phyloP scores from a whole-genome alignment of 2,888 invertebrate species.

The Mamestra brassicae region DNA sequence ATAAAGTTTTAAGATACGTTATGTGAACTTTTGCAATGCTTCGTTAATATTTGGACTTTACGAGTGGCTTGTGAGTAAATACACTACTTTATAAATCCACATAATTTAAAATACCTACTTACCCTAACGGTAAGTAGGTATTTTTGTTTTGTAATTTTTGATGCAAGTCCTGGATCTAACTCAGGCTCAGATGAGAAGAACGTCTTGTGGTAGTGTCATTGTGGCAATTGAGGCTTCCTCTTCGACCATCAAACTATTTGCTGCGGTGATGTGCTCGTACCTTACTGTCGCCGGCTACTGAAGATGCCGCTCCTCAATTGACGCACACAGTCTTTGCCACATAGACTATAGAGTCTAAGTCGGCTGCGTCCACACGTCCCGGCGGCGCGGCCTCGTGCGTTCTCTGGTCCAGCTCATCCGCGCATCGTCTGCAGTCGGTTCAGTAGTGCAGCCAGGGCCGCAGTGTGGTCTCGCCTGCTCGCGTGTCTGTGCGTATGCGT shows the following conservation, averaged over 20 bases:
- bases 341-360: too few relatives aligned
- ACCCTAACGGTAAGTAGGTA: neutral
- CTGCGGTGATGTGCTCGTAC: neutral
- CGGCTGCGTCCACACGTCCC: too few relatives aligned
- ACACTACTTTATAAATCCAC: neutral
- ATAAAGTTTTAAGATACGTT: conserved; percentile 14
- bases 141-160: neutral
- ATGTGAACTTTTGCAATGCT: conserved; percentile 17
- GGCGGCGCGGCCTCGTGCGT: too few relatives aligned
- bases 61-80: conserved; percentile 26
- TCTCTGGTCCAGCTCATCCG: too few relatives aligned
- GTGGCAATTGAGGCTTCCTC: neutral
- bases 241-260: neutral
- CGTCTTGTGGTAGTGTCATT: neutral
- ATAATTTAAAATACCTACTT: neutral
- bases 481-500: neutral
- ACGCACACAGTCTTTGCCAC: too few relatives aligned
- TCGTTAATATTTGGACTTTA: neutral
- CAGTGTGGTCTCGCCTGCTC: neutral
- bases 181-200: neutral
- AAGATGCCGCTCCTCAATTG: neutral
- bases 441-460: neutral
- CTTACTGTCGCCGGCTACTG: neutral
- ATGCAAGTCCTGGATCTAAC: neutral
- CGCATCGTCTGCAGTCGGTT: neutral